Conservation (phyloP, 2,888 invertebrate genomes). For the Galerucella pusilla region DNA sequence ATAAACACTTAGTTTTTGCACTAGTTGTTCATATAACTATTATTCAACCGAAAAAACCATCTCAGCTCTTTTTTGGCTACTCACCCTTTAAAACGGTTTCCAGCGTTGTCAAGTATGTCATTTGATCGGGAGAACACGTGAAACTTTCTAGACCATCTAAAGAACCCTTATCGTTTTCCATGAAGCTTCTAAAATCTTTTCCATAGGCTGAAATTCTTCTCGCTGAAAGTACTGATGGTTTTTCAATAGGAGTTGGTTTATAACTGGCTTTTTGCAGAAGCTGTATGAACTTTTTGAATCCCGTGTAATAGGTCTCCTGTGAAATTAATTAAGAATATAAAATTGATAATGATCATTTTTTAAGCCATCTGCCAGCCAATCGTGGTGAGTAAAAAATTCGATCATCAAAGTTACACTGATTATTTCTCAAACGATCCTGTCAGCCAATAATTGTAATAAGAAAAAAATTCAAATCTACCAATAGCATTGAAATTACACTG, state of each 20-base stretch:
- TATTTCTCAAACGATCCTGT: no score
- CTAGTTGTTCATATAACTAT: no score
- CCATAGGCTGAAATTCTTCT: neutral
- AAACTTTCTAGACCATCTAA: neutral
- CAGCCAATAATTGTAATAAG: no score
- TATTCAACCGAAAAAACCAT: no score
- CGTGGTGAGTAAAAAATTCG: no score
- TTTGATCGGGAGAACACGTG: neutral
- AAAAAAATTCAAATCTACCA: no score
- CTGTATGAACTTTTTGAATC: neutral
- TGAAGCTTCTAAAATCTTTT: neutral
- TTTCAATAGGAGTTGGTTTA: neutral
- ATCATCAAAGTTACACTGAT: no score
- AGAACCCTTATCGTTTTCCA: neutral
- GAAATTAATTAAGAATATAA: neutral
- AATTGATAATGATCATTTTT: no score
- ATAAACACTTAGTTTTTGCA: no score
- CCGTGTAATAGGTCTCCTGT: slow-evolving; percentile 9
- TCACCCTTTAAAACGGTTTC: neutral
- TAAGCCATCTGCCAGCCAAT: no score
- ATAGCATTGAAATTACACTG: no score
- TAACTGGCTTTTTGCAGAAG: neutral
- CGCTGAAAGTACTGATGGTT: neutral
- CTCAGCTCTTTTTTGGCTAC: neutral
- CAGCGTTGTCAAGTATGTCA: slow-evolving; percentile 1